phyloP scores from a whole-genome alignment of 1,140 invertebrate species.

The Heliconius himera region DNA sequence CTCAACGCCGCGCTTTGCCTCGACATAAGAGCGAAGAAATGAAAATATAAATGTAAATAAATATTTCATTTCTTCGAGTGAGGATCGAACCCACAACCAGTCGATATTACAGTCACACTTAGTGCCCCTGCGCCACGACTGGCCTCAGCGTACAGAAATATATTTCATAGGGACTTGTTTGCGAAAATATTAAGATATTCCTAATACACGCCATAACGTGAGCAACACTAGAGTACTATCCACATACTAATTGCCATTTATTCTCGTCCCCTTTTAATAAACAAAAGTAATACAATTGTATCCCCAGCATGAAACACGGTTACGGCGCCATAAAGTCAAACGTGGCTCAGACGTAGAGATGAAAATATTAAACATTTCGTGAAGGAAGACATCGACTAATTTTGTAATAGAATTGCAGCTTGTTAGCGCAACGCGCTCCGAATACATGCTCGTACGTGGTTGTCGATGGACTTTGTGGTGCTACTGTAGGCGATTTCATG shows the following conservation, averaged over 20 bases:
- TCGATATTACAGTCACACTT: too few relatives aligned
- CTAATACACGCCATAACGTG: background rate
- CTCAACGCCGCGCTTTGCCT: too few relatives aligned
- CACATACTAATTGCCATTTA: slow-evolving; percentile 2
- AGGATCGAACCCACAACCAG: too few relatives aligned
- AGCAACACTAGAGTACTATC: background rate
- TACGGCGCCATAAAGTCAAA: slow-evolving; percentile 29
- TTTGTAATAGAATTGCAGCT: slow-evolving; percentile 71
- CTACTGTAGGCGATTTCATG: slow-evolving; percentile 42
- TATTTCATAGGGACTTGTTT: background rate
- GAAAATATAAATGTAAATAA: too few relatives aligned
- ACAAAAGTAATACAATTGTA: slow-evolving; percentile 24
- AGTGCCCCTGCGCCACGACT: too few relatives aligned
- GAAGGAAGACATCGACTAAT: slow-evolving; percentile 64
- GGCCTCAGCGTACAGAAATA: background rate
- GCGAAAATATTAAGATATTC: background rate
- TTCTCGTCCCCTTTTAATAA: slow-evolving; percentile 19
- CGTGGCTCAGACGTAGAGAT: slow-evolving; percentile 32
- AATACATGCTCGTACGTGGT: slow-evolving; percentile 63
- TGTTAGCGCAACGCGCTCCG: slow-evolving; percentile 66
- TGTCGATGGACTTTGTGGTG: slow-evolving; percentile 32
- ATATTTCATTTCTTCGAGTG: too few relatives aligned
- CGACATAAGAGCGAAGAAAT: too few relatives aligned
- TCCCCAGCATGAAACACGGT: slow-evolving; percentile 23
- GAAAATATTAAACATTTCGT: slow-evolving; percentile 53